Evolutionary conservation across 2,113 vertebrate species (phyloP), one percentile per base, ranked within the genome.

Genomic region (Cettia cetti): DNA sequence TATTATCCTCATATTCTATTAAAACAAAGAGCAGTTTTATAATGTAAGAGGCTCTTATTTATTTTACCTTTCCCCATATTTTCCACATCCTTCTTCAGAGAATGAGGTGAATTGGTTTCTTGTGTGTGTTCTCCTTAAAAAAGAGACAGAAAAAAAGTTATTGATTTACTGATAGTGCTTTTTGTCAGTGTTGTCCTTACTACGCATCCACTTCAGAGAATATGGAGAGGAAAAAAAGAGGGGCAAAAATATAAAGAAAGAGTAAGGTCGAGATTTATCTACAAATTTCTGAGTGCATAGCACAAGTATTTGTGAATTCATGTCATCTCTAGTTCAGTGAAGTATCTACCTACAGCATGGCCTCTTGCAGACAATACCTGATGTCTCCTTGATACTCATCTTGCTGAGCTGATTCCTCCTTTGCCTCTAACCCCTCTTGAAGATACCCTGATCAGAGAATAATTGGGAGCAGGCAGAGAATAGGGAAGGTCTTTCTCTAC

Each of bases 31-130:
- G 92, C 87, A 96, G 82, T 94, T 95, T 95, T 74, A 86, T 31
- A 96, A 94, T 15, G 37, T 81, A 75, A 88, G 88, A 95, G 92
- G 78, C n/a, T 28, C 59, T 96, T 97, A 94, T 96, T 97, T 88
- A 81, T 86, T 92, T 97, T 98, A 99, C 99, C 99, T 99, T 99
- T 99, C 76, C 99, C 99, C 99, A 99, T 99, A 96, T 99, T 99
- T 95, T 99, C 99, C 3, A 99, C 98, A 79, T 99, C 99, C 95
- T 99, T 99, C 97, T 99, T 99, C 66, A 99, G 98, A 11, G 98
- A 97, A 66, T 98, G 98, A 80, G 99, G 98, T 92, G 99, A 98
- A 81, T 95, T 97, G 53, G 98, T 95, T 94, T 99, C 98, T 97
- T 99, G 99, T 15, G 96, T 98, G 93, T 98, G 98, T 91, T 99